Evolutionary conservation across 1,140 invertebrate genomes (phyloP), one percentile per base, ranked within the genome.

Genomic region (Bombus haemorrhoidalis): DNA sequence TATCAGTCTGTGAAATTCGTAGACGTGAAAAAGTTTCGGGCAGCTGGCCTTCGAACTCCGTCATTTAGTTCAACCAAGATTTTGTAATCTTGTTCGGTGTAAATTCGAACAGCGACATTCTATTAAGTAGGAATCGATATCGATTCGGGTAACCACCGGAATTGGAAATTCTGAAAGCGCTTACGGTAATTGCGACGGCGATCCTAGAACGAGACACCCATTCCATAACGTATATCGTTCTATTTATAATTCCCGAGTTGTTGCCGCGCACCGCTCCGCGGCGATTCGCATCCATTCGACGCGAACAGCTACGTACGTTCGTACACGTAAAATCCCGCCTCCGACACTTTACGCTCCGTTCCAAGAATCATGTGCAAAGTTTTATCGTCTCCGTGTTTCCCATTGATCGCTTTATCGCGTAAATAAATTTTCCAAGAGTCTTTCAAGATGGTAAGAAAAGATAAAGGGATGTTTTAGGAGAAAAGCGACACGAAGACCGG

Each of bases 101-200:
- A 12, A 71, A 53, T 47, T 59, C 66, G 66, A 25, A 13, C 34
- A 79, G 37, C 66, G 15, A 28, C 15, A 32, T 80, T 71, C 77
- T 79, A 85, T 80, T 72, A 72, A 85, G 73, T 37, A 80, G 47
- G 53, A 43, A 85, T 78, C 73, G 81, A 83, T 83, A 57, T 68
- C 81, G 62, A 68, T 28, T 75, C 59, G 13, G 32, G 22, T 15
- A 18, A 32, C 41, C 43, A 83, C 34, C 34, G 34, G 81, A 83
- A 78, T 83, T 83, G 74, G 74, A 69, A 83, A 83, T 83, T 66
- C 37, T 57, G 43, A 77, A 77, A 78, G 62, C 74, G 62, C 59
- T 83, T 68, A 77, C 73, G 43, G 64, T 68, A 69, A 83, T 83
- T 83, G 22, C 62, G 34, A 77, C 47, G 41, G 39, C 41, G 73